These are phyloP conservation scores for Lagodon rhomboides DNA, from an alignment of 2,797 vertebrate species.

Conservation along the genomic window DNA sequence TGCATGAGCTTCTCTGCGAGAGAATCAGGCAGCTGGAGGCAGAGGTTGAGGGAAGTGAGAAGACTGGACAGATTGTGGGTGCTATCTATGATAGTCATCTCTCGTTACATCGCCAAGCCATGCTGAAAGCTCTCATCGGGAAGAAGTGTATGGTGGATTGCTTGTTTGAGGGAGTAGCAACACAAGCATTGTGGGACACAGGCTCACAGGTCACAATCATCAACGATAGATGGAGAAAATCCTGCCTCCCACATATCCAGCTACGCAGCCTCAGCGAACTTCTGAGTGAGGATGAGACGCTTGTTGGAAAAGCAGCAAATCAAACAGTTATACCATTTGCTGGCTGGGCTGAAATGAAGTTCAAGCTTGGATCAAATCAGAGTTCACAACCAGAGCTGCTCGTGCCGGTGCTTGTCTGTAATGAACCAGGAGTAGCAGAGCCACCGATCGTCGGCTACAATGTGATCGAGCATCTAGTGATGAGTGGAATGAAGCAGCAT, in stretches of 20 bases:
- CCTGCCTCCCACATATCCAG: conserved; percentile 26
- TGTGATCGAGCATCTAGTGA: conserved; percentile 26
- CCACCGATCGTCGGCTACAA: conserved; percentile 43
- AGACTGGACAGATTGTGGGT: neutral
- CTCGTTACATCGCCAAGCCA: neutral
- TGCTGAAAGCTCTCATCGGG: conserved; percentile 7
- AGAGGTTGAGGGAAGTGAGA: neutral
- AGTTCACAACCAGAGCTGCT: conserved; percentile 9
- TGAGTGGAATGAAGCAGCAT: conserved; percentile 20
- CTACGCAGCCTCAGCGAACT: conserved; percentile 25
- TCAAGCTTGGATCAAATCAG: conserved; percentile 23
- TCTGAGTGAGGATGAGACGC: conserved; percentile 1
- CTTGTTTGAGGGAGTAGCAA: conserved; percentile 31
- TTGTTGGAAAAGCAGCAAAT: conserved; percentile 32
- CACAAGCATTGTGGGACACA: conserved; percentile 37
- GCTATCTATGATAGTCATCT: neutral
- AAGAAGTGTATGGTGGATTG: conserved; percentile 50
- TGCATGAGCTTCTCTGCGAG: neutral
- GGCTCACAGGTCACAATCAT: conserved; percentile 40
- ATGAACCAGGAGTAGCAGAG: conserved; percentile 32
- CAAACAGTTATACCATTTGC: conserved; percentile 46
- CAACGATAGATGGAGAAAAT: conserved; percentile 22
- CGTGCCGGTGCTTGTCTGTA: conserved; percentile 18
- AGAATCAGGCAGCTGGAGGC: neutral
- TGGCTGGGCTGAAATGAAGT: conserved; percentile 43